Percentiles rank a stretch among this genome's conserved stretches.
Evolutionary conservation across 2,888 invertebrate genomes (phyloP).

Genomic region (Mayetiola destructor): DNA sequence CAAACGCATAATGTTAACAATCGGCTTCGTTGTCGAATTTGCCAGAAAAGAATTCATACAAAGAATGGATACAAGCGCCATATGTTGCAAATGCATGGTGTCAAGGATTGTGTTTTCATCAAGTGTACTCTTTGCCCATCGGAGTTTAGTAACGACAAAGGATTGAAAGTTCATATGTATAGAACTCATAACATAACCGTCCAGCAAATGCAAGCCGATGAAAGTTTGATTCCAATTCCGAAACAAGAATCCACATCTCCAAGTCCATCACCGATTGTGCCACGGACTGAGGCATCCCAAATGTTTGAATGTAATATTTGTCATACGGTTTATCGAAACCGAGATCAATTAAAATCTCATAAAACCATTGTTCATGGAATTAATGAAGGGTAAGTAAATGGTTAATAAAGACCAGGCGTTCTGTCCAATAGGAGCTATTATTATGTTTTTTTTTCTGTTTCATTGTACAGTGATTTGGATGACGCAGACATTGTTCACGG

Average conservation of each 20-base stretch:
- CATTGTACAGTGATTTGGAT: neutral
- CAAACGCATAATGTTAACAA: constrained; percentile 17
- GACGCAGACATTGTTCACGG: constrained; percentile 13
- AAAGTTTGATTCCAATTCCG: constrained; percentile 11
- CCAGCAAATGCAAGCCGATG: constrained; percentile 15
- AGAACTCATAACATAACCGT: constrained; percentile 27
- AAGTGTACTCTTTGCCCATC: constrained; percentile 34
- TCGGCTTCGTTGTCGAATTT: constrained; percentile 34
- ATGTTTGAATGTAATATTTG: constrained; percentile 33
- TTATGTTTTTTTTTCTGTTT: neutral
- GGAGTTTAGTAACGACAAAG: constrained; percentile 36
- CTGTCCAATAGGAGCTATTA: neutral
- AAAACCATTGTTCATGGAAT: constrained; percentile 29
- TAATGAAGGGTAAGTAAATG: neutral
- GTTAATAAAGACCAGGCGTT: too few relatives aligned
- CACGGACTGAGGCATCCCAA: neutral
- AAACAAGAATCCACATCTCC: constrained; percentile 11
- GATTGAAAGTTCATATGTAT: constrained; percentile 34
- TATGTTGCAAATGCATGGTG: constrained; percentile 34
- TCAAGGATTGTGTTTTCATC: constrained; percentile 33
- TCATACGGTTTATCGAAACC: constrained; percentile 31
- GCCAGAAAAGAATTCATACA: constrained; percentile 33
- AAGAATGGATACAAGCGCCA: constrained; percentile 34
- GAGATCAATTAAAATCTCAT: constrained; percentile 30
- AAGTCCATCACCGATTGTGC: neutral